Evolutionary conservation across 2,797 vertebrate species (phyloP).

Genomic region (Takifugu ocellatus): DNA sequence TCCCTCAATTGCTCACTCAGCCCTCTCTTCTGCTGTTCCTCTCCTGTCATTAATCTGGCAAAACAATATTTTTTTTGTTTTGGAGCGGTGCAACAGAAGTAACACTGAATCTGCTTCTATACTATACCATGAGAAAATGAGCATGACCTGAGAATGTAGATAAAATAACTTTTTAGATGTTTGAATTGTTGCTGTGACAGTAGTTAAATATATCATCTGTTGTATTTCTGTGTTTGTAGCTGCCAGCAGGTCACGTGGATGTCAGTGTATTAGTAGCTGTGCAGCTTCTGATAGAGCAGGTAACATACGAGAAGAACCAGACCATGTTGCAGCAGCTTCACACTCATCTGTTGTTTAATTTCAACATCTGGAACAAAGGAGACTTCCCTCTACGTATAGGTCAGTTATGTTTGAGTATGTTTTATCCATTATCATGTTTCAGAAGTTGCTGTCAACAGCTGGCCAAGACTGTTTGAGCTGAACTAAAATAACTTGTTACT

Average conservation of each 20-base stretch:
- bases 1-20: not conserved
- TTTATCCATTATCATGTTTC: not conserved
- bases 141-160: slow-evolving; percentile 19
- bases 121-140: slow-evolving; percentile 16
- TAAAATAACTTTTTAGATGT: slow-evolving; percentile 29
- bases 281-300: slow-evolving; percentile 92
- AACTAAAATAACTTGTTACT: too few relatives aligned
- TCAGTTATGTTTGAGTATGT: slow-evolving; percentile 53
- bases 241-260: slow-evolving; percentile 86
- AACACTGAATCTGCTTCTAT: slow-evolving; percentile 22
- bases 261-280: slow-evolving; percentile 91
- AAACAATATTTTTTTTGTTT: slow-evolving; percentile 36
- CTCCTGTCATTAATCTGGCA: slow-evolving; percentile 12
- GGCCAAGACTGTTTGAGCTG: not conserved
- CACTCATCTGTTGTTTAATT: slow-evolving; percentile 92
- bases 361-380: slow-evolving; percentile 95
- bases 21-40: not conserved
- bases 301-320: slow-evolving; percentile 87
- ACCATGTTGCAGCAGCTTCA: slow-evolving; percentile 91
- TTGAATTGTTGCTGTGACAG: slow-evolving; percentile 2
- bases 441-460: too few relatives aligned
- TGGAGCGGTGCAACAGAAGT: not conserved
- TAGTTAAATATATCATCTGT: too few relatives aligned
- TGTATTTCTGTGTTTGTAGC: slow-evolving; percentile 60
- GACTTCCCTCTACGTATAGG: slow-evolving; percentile 95